Base-by-base conservation (phyloP, 2,113 vertebrate species). In the Aspidoscelis tigris region DNA sequence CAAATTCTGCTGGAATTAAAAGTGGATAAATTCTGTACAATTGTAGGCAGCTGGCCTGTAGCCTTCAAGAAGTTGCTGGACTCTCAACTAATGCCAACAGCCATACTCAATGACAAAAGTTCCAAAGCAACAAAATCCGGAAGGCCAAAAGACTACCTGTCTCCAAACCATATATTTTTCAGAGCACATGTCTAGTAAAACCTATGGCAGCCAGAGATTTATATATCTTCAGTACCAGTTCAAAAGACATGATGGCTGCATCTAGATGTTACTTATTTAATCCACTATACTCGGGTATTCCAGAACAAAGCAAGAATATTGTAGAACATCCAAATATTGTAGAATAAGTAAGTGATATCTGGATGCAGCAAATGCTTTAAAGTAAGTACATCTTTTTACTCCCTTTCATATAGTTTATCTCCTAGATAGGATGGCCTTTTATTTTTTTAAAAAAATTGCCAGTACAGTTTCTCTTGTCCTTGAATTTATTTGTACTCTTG, bases 1-100 rank as follows among this genome's bases (percentile, higher is more conserved):
- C 55, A 81, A 55, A 81, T 71, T 71, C 4, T 81, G 71, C n/a
- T 39, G 21, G 61, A 65, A 78, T 64, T 39, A 33, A 50, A 80
- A 10, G 68, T 55, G 33, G 47, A 41, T 71, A 14, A 22, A 81
- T 39, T 81, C 33, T 21, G 22, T 2, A 39, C 55, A 55, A 22
- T 21, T 43, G 12, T 78, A 78, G 39, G 39, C 47, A 2, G 47
- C 47, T 50, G 47, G 47, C 47, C 47, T 50, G 47, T 50, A 50
- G 8, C 47, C 47, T 50, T 50, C 8, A 5, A 50, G 33, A 50
- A 50, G 47, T 50, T 50, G 5, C 47, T 50, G 47, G 47, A 50
- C 47, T 50, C 8, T 50, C 47, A 33, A 5, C 47, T 50, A 50
- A 50, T 50, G 47, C 47, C 47, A 50, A 9, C 5, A 50, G 8